phyloP scores from a whole-genome alignment of 2,113 vertebrate species.

The Strix aluco region DNA sequence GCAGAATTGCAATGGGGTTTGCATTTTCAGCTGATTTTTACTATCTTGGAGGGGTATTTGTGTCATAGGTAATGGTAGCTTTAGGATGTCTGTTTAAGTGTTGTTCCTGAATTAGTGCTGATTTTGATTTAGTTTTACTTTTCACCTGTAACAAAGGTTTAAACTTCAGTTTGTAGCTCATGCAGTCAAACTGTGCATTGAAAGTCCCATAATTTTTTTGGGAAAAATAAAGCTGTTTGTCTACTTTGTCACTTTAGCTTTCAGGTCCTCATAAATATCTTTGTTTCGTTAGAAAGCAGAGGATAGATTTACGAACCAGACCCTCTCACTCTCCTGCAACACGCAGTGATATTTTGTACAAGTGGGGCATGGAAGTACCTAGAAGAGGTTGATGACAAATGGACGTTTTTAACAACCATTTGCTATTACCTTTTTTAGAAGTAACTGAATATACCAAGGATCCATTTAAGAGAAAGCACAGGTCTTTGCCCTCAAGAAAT shows the following conservation, averaged over 20 bases:
- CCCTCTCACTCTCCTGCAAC: neutral
- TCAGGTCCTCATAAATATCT: neutral
- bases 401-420: neutral
- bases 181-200: neutral
- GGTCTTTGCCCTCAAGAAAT: neutral
- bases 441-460: neutral
- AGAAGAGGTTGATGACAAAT: neutral
- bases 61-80: neutral
- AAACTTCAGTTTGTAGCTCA: neutral
- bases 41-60: neutral
- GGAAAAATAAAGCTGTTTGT: neutral
- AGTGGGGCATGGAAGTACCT: neutral
- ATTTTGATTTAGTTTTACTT: neutral
- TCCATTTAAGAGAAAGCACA: neutral
- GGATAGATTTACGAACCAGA: fast-evolving
- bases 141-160: neutral
- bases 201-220: neutral
- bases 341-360: neutral
- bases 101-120: neutral
- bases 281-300: neutral
- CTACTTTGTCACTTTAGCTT: neutral
- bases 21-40: neutral
- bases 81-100: neutral
- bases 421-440: neutral
- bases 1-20: neutral